Base-by-base conservation (phyloP, 2,888 invertebrate genomes). In the Nephrotoma appendiculata region DNA sequence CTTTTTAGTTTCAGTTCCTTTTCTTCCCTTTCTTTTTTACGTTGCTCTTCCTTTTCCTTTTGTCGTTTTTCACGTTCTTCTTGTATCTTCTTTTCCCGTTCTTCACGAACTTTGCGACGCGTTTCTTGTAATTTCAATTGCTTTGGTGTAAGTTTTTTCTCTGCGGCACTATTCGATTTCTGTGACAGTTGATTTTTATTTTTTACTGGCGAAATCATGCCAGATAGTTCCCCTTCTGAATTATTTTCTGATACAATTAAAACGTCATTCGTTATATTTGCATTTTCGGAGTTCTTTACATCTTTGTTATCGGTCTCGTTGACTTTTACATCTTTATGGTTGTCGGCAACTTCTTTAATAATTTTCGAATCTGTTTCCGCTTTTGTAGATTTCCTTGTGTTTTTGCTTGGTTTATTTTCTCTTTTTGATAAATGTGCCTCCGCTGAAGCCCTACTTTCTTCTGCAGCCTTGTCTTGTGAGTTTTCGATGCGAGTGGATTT, bases 11-110 rank as follows among this genome's bases (percentile, higher is more conserved):
- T 83, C 90, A 91, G 89, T 90, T 93, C 88, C 90, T 89, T 90
- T 86, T 91, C 91, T 87, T 91, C 93, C 88, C 93, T 93, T 88
- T 93, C 93, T 89, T 94, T 93, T 89, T 94, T 92, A 87, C 93
- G 92, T 85, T 88, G 92, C 88, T 91, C 92, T 86, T 91, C 91
- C 89, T 92, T 92, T 89, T 92, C 92, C 88, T 92, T 93, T 6
- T 92, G 92, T 87, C 92, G 91, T 86, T 93, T 93, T 83, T 93
- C 92, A 89, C 93, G 93, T 87, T 92, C 93, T 88, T 92, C 91
- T 87, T 91, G 92, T 87, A 89, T 91, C 88, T 92, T 92, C 87
- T 91, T 91, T 57, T 93, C 92, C 31, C 91, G 89, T 86, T 93
- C 93, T 84, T 90, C 89, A 71, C 91, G 90, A 86, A 42, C 84